phyloP scores from a whole-genome alignment of 2,113 vertebrate species.

The Taxidea taxus region DNA sequence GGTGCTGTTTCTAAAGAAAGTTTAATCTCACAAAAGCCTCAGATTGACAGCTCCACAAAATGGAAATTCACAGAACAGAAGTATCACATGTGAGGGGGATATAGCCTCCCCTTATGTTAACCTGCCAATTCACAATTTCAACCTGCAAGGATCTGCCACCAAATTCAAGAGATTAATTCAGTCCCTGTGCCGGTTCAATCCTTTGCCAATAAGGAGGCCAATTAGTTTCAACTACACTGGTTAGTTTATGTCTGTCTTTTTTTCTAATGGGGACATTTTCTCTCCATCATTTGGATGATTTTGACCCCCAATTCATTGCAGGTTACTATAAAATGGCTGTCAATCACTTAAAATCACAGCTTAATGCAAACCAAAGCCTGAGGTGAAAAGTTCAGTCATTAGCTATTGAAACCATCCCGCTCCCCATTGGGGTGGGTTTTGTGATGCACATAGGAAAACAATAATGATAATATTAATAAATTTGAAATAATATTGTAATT shows the following conservation, averaged over 20 bases:
- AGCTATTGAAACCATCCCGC: slow-evolving; percentile 62
- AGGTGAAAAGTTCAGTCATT: slow-evolving; percentile 73
- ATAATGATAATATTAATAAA: slow-evolving; percentile 30
- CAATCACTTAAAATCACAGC: slow-evolving; percentile 68
- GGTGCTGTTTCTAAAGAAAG: slow-evolving; percentile 73
- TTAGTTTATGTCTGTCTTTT: slow-evolving; percentile 73
- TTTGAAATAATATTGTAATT: slow-evolving; percentile 44
- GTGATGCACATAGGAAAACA: slow-evolving; percentile 43
- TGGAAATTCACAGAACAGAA: slow-evolving; percentile 78
- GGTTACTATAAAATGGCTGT: slow-evolving; percentile 70
- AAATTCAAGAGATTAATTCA: slow-evolving; percentile 76
- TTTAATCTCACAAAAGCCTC: slow-evolving; percentile 74
- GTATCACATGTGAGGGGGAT: slow-evolving; percentile 64
- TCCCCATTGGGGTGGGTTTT: slow-evolving; percentile 23
- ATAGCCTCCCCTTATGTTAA: slow-evolving; percentile 67
- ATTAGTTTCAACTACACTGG: slow-evolving; percentile 76
- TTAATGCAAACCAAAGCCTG: slow-evolving; percentile 50
- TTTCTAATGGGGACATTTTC: slow-evolving; percentile 69
- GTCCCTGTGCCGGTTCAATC: slow-evolving; percentile 51
- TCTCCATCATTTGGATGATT: slow-evolving; percentile 72
- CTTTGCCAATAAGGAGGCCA: slow-evolving; percentile 75
- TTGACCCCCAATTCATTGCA: slow-evolving; percentile 67
- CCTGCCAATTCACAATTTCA: slow-evolving; percentile 75
- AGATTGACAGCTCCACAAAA: slow-evolving; percentile 77
- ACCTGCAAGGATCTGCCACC: slow-evolving; percentile 73